Evolutionary conservation across 2,113 vertebrate species (phyloP).

Genomic region (Microtus pennsylvanicus): DNA sequence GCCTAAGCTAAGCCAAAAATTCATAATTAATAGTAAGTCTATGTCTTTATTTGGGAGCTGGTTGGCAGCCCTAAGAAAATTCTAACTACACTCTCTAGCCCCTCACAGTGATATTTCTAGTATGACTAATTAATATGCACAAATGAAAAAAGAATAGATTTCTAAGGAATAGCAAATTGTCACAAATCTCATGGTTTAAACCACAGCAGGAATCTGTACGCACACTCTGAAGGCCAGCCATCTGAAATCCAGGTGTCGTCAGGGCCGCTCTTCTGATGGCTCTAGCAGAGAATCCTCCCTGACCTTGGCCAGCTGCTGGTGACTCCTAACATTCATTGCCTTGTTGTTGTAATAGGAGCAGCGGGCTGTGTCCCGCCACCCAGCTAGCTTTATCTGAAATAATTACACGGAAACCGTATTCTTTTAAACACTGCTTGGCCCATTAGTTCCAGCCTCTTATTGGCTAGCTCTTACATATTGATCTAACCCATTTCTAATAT

Average conservation of each 20-base stretch:
- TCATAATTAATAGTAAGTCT: not conserved
- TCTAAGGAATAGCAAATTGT: conserved; percentile 9
- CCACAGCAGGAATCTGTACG: not conserved
- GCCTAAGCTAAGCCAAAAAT: not conserved
- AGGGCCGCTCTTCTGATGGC: not conserved
- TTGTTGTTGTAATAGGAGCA: not conserved
- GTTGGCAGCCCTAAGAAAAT: not conserved
- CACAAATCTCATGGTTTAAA: not conserved
- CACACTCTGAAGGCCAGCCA: not conserved
- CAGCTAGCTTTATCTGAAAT: too few relatives aligned
- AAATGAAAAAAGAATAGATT: conserved; percentile 14
- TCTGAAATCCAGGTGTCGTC: not conserved
- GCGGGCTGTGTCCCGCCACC: too few relatives aligned
- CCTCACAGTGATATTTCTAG: not conserved
- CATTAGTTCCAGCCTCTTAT: too few relatives aligned
- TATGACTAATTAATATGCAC: not conserved
- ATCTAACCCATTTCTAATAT: too few relatives aligned
- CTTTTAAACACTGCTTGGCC: too few relatives aligned
- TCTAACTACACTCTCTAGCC: not conserved
- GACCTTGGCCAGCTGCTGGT: not conserved
- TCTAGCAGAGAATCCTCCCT: not conserved
- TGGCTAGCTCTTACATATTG: too few relatives aligned
- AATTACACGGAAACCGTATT: too few relatives aligned
- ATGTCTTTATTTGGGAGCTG: not conserved
- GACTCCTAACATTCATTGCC: not conserved